Conservation (phyloP, 2,797 vertebrate species). For the Chaunax sp. region DNA sequence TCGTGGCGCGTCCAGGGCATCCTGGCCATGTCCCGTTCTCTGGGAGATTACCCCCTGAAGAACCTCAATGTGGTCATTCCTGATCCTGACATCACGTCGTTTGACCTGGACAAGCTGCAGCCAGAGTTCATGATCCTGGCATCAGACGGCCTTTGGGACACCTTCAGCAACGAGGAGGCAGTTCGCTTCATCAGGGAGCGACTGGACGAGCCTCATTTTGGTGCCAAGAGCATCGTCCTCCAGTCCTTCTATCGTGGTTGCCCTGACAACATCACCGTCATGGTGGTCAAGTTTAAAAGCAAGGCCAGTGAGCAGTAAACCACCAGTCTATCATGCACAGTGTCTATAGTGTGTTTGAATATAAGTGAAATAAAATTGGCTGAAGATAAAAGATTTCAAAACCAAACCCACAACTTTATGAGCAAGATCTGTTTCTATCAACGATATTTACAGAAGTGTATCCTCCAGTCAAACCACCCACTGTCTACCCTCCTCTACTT, state of each 20-base stretch:
- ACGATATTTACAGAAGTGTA: constrained; percentile 52
- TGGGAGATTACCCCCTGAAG: constrained; percentile 98
- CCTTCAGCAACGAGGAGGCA: constrained; percentile 98
- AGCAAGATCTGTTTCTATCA: constrained; percentile 69
- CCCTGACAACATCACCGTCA: constrained; percentile 98
- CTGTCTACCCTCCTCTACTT: constrained; percentile 5
- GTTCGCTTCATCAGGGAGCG: constrained; percentile 97
- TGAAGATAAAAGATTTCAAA: constrained; percentile 49
- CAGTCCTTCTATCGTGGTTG: constrained; percentile 97
- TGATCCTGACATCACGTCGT: constrained; percentile 95
- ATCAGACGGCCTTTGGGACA: constrained; percentile 98
- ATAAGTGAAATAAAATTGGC: constrained; percentile 43
- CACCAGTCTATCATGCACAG: not conserved
- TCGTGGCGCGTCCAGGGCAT: constrained; percentile 99
- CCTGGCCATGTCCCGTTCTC: constrained; percentile 96
- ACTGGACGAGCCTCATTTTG: constrained; percentile 96
- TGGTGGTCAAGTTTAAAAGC: constrained; percentile 98
- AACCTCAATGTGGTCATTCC: constrained; percentile 96
- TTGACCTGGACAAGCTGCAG: constrained; percentile 97
- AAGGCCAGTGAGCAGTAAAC: constrained; percentile 87
- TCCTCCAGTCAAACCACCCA: constrained; percentile 6
- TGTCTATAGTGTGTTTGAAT: constrained; percentile 60
- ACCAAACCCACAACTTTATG: constrained; percentile 48
- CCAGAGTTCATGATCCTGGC: constrained; percentile 99
- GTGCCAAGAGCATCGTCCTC: constrained; percentile 96